Evolutionary conservation across 1,140 invertebrate genomes (phyloP), one percentile per base, ranked within the genome.

Genomic region (Drosophila tropicalis): DNA sequence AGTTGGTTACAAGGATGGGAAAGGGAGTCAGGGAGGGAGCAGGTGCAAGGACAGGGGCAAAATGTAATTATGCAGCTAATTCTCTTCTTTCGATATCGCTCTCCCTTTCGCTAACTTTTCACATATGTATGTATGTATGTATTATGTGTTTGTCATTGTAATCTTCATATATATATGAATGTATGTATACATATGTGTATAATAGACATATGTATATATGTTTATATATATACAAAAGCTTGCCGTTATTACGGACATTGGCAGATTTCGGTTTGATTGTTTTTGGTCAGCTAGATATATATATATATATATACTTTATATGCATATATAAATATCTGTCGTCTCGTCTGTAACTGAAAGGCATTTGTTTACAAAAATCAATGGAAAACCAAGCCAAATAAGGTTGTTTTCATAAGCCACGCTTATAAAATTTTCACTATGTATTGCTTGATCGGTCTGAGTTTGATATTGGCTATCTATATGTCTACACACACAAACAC

Each of bases 351-450:
- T 51, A 51, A 51, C 44, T 51, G 17, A 51, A 51, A 51, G 44
- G 44, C 44, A 22, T 51, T 51, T 3, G 44, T 51, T 51, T 29
- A 29, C 29, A 6, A 29, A 29, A 29, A 29, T 29, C 29, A 29
- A 29, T 5, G 5, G 29, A 10, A 51, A 51, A 22, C 17, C 19
- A 51, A 51, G 9, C 12, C 9, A 51, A 22, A 51, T 10, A 4
- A 47, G 10, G 5, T 19, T 19, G 17, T 9, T 51, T 12, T 17
- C 19, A 67, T 81, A 85, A 85, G 81, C 81, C 84, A 81, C 78
- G 81, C 81, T 85, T 86, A 78, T 68, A 56, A 68, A 70, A 64
- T 76, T 75, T 81, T 72, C 65, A 62, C 83, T 85, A 81, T 86
- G 57, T 74, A 82, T 70, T 76, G 76, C 75, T 79, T 82, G 61